These are phyloP conservation scores for Craterocephalus amniculus DNA, from an alignment of 2,797 vertebrate species.

Conservation along the genomic window DNA sequence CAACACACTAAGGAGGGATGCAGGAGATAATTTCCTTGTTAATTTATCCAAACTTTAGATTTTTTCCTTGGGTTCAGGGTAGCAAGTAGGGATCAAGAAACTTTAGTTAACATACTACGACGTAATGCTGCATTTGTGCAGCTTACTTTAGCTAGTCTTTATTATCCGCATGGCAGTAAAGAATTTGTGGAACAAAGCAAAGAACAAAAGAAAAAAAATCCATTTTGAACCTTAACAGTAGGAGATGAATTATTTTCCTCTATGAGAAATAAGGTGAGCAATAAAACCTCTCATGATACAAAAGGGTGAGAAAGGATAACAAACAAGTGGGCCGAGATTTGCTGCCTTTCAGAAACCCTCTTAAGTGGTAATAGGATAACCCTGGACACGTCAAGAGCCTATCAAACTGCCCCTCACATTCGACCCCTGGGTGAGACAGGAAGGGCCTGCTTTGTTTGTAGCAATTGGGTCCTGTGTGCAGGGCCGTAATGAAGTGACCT, in stretches of 20 bases:
- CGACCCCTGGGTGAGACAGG: constrained; percentile 97
- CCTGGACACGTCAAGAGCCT: constrained; percentile 95
- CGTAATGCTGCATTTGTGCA: not conserved
- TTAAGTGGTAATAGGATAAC: constrained; percentile 99
- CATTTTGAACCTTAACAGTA: constrained; percentile 84
- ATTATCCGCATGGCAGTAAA: constrained; percentile 34
- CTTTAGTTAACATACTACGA: not conserved
- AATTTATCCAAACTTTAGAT: constrained; percentile 20
- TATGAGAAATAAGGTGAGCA: constrained; percentile 84
- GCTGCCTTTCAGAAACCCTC: constrained; percentile 98
- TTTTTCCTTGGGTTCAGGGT: not conserved
- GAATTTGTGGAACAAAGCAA: constrained; percentile 19
- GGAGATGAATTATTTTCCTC: constrained; percentile 92
- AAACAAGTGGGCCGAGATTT: constrained; percentile 93
- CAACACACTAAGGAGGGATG: constrained; percentile 25
- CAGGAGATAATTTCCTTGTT: constrained; percentile 23
- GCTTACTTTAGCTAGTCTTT: constrained; percentile 36
- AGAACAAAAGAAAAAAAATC: constrained; percentile 57
- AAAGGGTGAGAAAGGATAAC: constrained; percentile 88
- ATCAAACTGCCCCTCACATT: constrained; percentile 98
- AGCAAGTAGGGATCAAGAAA: not conserved
- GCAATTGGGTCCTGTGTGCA: constrained; percentile 94
- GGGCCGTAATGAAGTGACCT: constrained; percentile 99
- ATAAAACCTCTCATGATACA: constrained; percentile 88
- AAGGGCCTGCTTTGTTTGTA: constrained; percentile 95